Conservation (phyloP, 2,797 vertebrate species). For the Falco novaeseelandiae region DNA sequence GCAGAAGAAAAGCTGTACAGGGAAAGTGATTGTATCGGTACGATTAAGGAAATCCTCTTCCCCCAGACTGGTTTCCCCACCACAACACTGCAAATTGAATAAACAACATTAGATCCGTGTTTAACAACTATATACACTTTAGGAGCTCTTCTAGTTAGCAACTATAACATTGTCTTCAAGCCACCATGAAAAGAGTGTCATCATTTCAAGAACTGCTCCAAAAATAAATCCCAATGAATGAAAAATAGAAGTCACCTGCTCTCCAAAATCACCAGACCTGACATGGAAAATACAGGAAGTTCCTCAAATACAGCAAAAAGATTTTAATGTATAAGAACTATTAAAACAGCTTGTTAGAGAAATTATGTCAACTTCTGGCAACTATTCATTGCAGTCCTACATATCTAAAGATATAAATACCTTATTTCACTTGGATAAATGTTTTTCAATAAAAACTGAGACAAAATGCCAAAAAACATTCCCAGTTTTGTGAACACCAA, state of each 20-base stretch:
- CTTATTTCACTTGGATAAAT: background rate
- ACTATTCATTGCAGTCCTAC: background rate
- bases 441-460: background rate
- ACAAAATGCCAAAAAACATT: background rate
- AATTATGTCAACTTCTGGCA: background rate
- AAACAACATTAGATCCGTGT: background rate
- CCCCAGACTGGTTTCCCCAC: background rate
- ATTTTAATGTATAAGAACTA: background rate
- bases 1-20: background rate
- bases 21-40: background rate
- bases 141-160: background rate
- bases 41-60: constrained; percentile 26
- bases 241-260: background rate
- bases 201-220: background rate
- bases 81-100: background rate
- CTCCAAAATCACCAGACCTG: background rate
- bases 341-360: background rate
- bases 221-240: background rate
- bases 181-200: background rate
- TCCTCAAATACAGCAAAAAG: background rate
- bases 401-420: background rate
- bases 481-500: background rate
- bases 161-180: background rate
- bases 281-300: background rate
- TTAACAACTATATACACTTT: background rate